phyloP scores from a whole-genome alignment of 2,888 invertebrate species.

The Brassicogethes aeneus region DNA sequence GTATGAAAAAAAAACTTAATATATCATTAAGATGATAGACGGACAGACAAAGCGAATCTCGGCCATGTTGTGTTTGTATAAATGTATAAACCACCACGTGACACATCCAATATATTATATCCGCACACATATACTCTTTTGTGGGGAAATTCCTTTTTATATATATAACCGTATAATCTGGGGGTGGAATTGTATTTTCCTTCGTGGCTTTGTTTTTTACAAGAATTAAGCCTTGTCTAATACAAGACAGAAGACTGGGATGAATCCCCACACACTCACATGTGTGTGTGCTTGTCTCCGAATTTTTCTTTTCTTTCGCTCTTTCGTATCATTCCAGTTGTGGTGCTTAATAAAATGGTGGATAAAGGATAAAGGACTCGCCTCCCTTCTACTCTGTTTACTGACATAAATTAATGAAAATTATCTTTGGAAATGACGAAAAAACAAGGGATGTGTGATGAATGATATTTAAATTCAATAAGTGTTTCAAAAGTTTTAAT shows the following conservation, averaged over 20 bases:
- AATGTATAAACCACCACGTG: slow-evolving; percentile 39
- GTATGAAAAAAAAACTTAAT: slow-evolving; percentile 30
- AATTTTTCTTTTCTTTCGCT: slow-evolving; percentile 3
- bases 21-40: slow-evolving; percentile 37
- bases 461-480: no score
- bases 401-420: neutral
- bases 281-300: slow-evolving; percentile 7
- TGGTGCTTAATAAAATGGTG: slow-evolving; percentile 4
- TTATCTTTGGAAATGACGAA: no score
- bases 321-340: no score
- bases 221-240: slow-evolving; percentile 39
- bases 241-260: slow-evolving; percentile 24
- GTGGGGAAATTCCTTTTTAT: slow-evolving; percentile 24
- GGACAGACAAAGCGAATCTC: no score
- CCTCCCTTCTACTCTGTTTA: slow-evolving; percentile 3
- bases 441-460: no score
- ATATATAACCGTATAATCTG: slow-evolving; percentile 37
- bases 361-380: slow-evolving; percentile 6
- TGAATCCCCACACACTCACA: slow-evolving; percentile 9
- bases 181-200: slow-evolving; percentile 38
- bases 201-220: slow-evolving; percentile 35
- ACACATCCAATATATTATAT: slow-evolving; percentile 38
- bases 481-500: no score
- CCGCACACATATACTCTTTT: slow-evolving; percentile 32
- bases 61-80: slow-evolving; percentile 16